Conservation (phyloP, 2,113 vertebrate genomes). For the Cottus gobio region DNA sequence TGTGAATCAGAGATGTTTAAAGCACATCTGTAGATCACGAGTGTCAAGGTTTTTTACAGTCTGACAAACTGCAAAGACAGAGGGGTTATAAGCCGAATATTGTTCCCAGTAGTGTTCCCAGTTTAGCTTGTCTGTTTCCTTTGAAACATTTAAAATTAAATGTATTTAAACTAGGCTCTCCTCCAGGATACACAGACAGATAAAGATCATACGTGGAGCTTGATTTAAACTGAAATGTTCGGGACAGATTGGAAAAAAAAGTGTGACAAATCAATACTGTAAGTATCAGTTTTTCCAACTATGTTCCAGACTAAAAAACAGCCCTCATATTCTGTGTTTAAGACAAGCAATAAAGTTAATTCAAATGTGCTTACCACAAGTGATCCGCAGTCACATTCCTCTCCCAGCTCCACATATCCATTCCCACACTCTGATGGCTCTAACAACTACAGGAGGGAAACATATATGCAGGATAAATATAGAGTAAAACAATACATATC, state of each 20-base stretch:
- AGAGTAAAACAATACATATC: neutral
- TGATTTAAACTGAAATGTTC: neutral
- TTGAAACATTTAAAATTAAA: neutral
- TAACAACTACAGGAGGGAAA: constrained; percentile 83
- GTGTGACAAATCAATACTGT: neutral
- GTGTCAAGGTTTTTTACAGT: neutral
- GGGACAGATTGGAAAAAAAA: neutral
- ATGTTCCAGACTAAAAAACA: neutral
- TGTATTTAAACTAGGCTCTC: neutral
- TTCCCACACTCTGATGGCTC: constrained; percentile 95
- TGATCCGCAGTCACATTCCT: constrained; percentile 96
- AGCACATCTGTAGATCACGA: neutral
- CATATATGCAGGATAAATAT: neutral
- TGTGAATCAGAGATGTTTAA: constrained; percentile 58
- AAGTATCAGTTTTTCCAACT: neutral
- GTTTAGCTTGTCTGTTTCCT: neutral
- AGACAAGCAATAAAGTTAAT: neutral
- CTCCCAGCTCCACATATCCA: constrained; percentile 93
- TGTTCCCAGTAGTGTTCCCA: neutral
- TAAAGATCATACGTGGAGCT: neutral
- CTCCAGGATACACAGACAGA: neutral
- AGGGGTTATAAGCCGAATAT: neutral
- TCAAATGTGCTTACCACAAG: constrained; percentile 84
- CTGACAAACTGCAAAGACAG: neutral
- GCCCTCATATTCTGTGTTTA: neutral